Evolutionary conservation across 2,888 invertebrate genomes (phyloP).

Genomic region (Mesoligia furuncula): DNA sequence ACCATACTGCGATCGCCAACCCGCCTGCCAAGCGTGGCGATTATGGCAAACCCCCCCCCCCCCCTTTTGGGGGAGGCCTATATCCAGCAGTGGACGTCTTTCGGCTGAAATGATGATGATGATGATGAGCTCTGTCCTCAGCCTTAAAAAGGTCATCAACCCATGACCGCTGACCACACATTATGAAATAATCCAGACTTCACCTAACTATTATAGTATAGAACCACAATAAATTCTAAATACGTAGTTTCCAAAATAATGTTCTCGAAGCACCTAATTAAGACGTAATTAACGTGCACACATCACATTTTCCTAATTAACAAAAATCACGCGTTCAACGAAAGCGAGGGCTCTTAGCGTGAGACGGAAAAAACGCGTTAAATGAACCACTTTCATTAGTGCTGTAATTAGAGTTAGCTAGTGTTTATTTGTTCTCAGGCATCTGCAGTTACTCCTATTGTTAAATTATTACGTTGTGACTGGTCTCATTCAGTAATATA

Average conservation of each 20-base stretch:
- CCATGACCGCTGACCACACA: background rate
- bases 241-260: constrained; percentile 23
- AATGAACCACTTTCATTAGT: constrained; percentile 48
- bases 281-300: constrained; percentile 33
- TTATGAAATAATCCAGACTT: constrained; percentile 5
- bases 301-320: constrained; percentile 56
- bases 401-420: constrained; percentile 32
- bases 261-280: constrained; percentile 46
- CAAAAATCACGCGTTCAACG: constrained; percentile 48
- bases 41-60: too few species aligned
- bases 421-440: constrained; percentile 40
- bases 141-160: constrained; percentile 12
- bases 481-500: background rate
- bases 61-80: too few species aligned
- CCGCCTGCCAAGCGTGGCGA: too few species aligned
- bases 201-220: background rate
- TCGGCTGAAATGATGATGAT: too few species aligned
- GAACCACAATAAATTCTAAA: constrained; percentile 18
- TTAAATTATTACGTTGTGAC: constrained; percentile 10
- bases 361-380: constrained; percentile 41
- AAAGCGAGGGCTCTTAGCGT: constrained; percentile 50
- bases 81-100: too few species aligned
- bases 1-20: too few species aligned
- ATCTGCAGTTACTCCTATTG: constrained; percentile 18
- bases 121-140: too few species aligned